Evolutionary conservation across 2,113 vertebrate species (phyloP).

Genomic region (Tachysurus vachellii): DNA sequence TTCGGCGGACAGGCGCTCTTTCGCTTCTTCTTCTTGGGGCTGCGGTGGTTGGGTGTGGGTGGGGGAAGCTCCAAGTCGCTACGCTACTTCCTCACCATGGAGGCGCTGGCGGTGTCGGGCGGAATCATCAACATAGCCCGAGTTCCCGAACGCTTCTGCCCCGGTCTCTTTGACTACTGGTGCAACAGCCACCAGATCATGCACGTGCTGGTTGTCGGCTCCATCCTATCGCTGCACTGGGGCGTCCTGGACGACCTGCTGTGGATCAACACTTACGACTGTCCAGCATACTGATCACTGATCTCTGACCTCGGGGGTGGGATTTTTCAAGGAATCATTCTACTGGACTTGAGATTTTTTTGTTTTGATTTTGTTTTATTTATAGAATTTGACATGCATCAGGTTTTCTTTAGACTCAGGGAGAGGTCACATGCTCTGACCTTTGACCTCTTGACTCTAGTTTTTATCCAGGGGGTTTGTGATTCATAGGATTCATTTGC

Average conservation of each 20-base stretch:
- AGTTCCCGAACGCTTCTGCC: slow-evolving; percentile 86
- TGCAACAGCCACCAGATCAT: slow-evolving; percentile 95
- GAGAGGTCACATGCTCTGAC: slow-evolving; percentile 26
- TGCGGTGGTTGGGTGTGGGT: slow-evolving; percentile 82
- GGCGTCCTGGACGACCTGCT: slow-evolving; percentile 88
- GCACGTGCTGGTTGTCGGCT: slow-evolving; percentile 89
- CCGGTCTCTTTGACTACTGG: slow-evolving; percentile 92
- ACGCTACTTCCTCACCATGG: slow-evolving; percentile 87
- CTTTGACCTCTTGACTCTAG: slow-evolving; percentile 30
- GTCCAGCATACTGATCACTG: slow-evolving; percentile 79
- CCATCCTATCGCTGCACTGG: slow-evolving; percentile 89
- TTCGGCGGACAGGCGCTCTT: slow-evolving; percentile 89
- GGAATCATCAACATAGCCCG: slow-evolving; percentile 89
- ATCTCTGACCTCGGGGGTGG: slow-evolving; percentile 26
- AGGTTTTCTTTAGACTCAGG: slow-evolving; percentile 45
- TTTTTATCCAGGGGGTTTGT: slow-evolving; percentile 26
- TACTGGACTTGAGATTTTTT: background rate
- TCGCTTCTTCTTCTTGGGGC: slow-evolving; percentile 86
- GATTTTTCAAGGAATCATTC: background rate
- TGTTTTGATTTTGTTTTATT: background rate
- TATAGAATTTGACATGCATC: slow-evolving; percentile 56
- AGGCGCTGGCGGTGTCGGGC: slow-evolving; percentile 84
- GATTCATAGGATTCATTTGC: slow-evolving; percentile 9
- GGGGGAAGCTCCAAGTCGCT: slow-evolving; percentile 85
- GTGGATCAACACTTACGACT: slow-evolving; percentile 83